A percentile compares a stretch with the other conserved stretches of the same genome.
Evolutionary conservation across 2,113 vertebrate species (phyloP).

Genomic region (Malurus alboscapulatus): DNA sequence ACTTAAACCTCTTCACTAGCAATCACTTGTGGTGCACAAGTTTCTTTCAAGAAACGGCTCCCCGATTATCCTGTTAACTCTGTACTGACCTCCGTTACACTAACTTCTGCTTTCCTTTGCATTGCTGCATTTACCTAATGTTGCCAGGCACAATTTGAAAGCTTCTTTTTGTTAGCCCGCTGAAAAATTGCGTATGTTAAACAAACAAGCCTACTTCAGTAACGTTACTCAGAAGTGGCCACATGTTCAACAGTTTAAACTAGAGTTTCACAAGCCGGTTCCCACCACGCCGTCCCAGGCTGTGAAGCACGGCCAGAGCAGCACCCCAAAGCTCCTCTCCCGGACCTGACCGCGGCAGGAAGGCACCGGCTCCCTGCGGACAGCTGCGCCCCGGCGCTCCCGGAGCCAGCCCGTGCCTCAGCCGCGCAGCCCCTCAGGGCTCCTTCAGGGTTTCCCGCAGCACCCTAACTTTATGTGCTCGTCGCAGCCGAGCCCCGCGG

Average conservation of each 20-base stretch:
- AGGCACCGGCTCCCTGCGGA: neutral
- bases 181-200: neutral
- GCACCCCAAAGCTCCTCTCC: neutral
- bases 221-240: neutral
- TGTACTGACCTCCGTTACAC: neutral
- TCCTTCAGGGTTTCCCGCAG: neutral
- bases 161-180: neutral
- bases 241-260: neutral
- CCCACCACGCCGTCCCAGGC: neutral
- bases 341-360: fast-evolving
- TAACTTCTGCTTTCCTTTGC: neutral
- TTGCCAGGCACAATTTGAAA: neutral
- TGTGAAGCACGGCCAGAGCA: neutral
- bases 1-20: neutral
- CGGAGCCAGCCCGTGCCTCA: neutral
- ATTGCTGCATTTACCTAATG: neutral
- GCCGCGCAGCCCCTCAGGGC: neutral
- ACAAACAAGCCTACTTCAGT: neutral
- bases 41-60: neutral
- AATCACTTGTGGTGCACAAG: neutral
- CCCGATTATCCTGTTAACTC: neutral
- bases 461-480: neutral
- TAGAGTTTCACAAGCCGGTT: neutral
- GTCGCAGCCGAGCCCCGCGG: neutral
- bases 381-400: neutral